Evolutionary conservation across 1,140 invertebrate species (phyloP).

Genomic region (Mamestra configurata): DNA sequence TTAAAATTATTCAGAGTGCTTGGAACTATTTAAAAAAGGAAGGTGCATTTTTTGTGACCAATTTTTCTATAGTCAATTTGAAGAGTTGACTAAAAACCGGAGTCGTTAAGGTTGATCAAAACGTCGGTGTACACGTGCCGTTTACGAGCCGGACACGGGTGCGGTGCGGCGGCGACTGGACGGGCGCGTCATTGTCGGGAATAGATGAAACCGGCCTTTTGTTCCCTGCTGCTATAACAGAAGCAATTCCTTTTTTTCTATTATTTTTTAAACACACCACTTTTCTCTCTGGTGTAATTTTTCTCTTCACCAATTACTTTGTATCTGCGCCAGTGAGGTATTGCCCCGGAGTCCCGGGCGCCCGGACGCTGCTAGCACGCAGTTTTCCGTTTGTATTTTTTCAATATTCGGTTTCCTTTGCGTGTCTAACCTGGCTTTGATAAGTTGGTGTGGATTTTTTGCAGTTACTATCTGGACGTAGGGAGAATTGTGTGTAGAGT

Average conservation of each 20-base stretch:
- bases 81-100: slow-evolving; percentile 29
- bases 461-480: neutral
- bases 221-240: slow-evolving; percentile 59
- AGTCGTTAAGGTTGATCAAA: slow-evolving; percentile 41
- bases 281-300: slow-evolving; percentile 68
- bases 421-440: slow-evolving; percentile 22
- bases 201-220: slow-evolving; percentile 62
- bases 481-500: neutral
- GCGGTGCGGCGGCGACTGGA: slow-evolving; percentile 27
- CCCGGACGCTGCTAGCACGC: slow-evolving; percentile 54
- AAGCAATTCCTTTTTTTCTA: slow-evolving; percentile 64
- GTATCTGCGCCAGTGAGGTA: slow-evolving; percentile 66
- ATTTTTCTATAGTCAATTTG: neutral
- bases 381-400: slow-evolving; percentile 55
- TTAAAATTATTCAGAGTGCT: neutral
- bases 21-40: neutral
- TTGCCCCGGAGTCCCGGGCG: slow-evolving; percentile 53
- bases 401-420: slow-evolving; percentile 57
- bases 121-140: slow-evolving; percentile 6
- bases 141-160: slow-evolving; percentile 17
- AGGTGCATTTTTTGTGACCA: neutral
- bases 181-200: slow-evolving; percentile 56
- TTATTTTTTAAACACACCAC: slow-evolving; percentile 66
- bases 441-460: slow-evolving; percentile 13
- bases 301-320: slow-evolving; percentile 72